Evolutionary conservation across 2,113 vertebrate species (phyloP), one percentile per base, ranked within the genome.

Genomic region (Lepisosteus osseus): DNA sequence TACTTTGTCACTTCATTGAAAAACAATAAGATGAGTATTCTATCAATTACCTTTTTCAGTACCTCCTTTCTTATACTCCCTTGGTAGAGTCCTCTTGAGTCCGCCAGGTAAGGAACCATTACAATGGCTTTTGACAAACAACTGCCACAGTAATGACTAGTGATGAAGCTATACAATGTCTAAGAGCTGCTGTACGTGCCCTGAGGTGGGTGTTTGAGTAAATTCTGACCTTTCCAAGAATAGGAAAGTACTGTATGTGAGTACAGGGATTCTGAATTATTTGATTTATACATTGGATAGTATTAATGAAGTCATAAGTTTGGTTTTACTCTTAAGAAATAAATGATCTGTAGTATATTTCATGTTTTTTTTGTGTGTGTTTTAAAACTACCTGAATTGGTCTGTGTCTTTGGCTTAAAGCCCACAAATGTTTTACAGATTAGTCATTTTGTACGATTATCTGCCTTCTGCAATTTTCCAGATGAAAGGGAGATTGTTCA

Each of bases 401-500:
- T 29, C 2, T 29, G 29, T 29, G 29, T 51, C 47, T 51, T 51
- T 51, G 47, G 47, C 47, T 9, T 51, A 5, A 6, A 51, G 47
- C 47, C 5, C 42, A 79, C 82, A 83, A 78, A 86, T 78, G 73
- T 79, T 81, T 74, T 74, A 82, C 57, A 86, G 83, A 87, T 89
- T 87, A 81, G 79, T 83, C 82, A 65, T 72, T 72, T 54, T 43
- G 29, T 61, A 14, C 54, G 44, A 51, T 86, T 77, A 83, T 84
- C 84, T 86, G 86, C 84, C 83, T 67, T 77, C 81, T 84, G 76
- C 81, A 79, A 86, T 88, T 86, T 88, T 85, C 85, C 85, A 78
- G 76, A 77, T 81, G 80, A 80, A 77, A 70, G 76, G 80, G 73
- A 82, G 78, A 81, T 85, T 79, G 78, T 85, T 87, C 79, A 78